These are phyloP conservation scores for Linyphia triangularis DNA, from an alignment of 2,888 invertebrate genomes.

Conservation along the genomic window DNA sequence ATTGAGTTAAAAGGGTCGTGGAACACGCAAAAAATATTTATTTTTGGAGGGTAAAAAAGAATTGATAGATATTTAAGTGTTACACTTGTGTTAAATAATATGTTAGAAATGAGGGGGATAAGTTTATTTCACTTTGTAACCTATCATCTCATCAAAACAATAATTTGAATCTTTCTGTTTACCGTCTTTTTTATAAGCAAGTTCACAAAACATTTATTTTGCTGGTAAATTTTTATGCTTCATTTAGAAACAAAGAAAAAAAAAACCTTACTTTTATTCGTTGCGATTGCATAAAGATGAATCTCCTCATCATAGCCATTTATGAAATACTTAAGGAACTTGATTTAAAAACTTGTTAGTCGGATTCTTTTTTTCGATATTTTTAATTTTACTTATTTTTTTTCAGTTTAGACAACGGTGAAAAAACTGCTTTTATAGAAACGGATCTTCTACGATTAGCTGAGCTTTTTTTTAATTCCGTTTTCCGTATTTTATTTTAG, in stretches of 20 bases:
- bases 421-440: not conserved
- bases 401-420: not conserved
- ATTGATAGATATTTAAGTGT: constrained; percentile 46
- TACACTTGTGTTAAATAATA: constrained; percentile 45
- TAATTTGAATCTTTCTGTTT: constrained; percentile 17
- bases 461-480: not conserved
- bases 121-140: not conserved
- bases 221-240: not conserved
- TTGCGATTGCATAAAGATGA: constrained; percentile 1
- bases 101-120: constrained; percentile 35
- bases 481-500: no score
- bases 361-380: constrained; percentile 35
- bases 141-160: not conserved
- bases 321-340: constrained; percentile 54
- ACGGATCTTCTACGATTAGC: not conserved
- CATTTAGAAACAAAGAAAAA: not conserved
- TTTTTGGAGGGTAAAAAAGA: not conserved
- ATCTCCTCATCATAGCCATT: constrained; percentile 42
- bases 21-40: constrained; percentile 15
- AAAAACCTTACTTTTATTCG: constrained; percentile 11
- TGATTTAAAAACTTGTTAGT: constrained; percentile 61
- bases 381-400: not conserved
- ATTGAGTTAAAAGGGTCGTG: constrained; percentile 3
- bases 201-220: constrained; percentile 13
- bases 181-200: constrained; percentile 25